These are phyloP conservation scores for Neoarius graeffei DNA, from an alignment of 2,113 vertebrate species.

Conservation along the genomic window DNA sequence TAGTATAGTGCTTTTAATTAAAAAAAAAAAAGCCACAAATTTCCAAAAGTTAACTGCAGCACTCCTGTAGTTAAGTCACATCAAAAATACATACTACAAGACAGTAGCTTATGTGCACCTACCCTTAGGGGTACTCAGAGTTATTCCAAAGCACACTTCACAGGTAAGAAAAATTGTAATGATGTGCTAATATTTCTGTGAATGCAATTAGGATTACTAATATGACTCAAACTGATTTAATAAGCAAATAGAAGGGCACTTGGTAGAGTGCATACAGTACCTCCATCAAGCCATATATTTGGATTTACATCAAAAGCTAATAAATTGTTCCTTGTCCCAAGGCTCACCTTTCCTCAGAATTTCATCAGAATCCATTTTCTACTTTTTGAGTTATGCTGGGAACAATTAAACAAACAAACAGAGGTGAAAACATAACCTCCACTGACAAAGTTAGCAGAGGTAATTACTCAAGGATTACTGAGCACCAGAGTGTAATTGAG, in stretches of 20 bases:
- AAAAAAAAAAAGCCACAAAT: neutral
- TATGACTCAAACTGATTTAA: neutral
- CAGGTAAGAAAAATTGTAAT: neutral
- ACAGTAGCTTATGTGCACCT: neutral
- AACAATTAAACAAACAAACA: no score
- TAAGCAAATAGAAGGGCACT: neutral
- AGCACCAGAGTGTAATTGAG: neutral
- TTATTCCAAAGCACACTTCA: neutral
- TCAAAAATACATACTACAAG: neutral
- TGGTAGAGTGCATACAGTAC: no score
- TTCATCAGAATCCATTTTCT: no score
- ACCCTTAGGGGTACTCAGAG: neutral
- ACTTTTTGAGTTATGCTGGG: no score
- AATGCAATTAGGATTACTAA: neutral
- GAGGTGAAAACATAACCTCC: no score
- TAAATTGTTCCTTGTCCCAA: no score
- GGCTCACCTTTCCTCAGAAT: no score
- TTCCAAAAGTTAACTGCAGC: neutral
- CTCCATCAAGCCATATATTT: no score
- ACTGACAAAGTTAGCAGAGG: no score
- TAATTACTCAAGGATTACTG: neutral
- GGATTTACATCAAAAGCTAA: no score
- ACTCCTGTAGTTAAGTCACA: neutral
- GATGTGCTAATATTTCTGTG: neutral
- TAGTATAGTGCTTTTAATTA: neutral